phyloP scores from a whole-genome alignment of 64 coral and sea anemone species.

The Dendronephthya gigantea region DNA sequence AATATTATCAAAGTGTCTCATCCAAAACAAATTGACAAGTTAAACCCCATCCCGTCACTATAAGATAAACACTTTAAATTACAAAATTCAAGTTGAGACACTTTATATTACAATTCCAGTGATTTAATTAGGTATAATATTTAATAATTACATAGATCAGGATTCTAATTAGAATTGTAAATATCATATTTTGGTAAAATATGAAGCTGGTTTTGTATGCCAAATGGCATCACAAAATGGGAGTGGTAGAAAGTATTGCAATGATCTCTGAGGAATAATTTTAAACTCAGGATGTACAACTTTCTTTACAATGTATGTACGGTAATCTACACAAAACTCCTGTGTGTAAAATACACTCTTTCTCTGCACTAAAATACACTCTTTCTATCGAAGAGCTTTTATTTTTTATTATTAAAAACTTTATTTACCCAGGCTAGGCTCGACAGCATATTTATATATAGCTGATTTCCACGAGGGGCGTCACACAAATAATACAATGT shows the following conservation, averaged over 20 bases:
- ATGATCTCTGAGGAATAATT: not conserved
- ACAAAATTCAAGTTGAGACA: too few relatives aligned
- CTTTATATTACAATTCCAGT: too few relatives aligned
- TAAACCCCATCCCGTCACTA: not conserved
- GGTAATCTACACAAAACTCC: conserved; percentile 7
- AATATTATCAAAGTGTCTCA: too few relatives aligned
- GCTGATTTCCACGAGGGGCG: too few relatives aligned
- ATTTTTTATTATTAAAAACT: too few relatives aligned
- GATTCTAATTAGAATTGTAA: not conserved
- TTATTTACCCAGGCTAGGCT: too few relatives aligned
- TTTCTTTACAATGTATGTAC: conserved; percentile 6
- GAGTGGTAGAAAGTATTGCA: conserved; percentile 37
- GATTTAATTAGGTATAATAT: not conserved
- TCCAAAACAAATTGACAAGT: not conserved
- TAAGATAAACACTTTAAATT: not conserved
- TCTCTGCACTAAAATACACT: conserved; percentile 1
- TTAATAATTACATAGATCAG: not conserved
- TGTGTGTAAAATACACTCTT: not conserved
- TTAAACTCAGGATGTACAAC: not conserved
- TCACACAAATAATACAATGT: too few relatives aligned
- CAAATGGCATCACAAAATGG: conserved; percentile 9
- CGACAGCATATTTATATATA: too few relatives aligned
- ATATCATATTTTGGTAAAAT: conserved; percentile 15
- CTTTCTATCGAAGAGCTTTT: not conserved
- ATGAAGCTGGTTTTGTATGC: not conserved